A percentile compares a stretch with the other conserved stretches of the same genome.
Conservation (phyloP, 2,113 vertebrate species). For the Microcebus griseorufus region DNA sequence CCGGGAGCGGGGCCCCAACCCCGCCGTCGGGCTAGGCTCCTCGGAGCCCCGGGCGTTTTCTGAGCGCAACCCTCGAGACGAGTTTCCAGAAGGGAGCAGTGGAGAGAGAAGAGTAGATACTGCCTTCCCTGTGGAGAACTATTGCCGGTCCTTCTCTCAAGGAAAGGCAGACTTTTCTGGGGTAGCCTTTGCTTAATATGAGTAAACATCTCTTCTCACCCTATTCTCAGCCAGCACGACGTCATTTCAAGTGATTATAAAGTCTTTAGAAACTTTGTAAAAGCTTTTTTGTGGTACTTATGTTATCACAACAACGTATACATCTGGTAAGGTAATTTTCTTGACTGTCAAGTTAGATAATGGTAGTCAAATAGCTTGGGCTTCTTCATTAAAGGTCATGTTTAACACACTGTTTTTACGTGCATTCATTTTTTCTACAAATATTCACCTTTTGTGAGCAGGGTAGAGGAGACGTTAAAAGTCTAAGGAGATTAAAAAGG, state of each 20-base stretch:
- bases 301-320: neutral
- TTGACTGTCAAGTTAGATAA: neutral
- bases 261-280: neutral
- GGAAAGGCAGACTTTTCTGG: neutral
- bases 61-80: neutral
- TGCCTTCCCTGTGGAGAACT: neutral
- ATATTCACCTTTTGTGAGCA: neutral
- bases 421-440: neutral
- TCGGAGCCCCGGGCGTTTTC: neutral
- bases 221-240: rapidly evolving
- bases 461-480: neutral
- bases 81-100: neutral
- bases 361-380: neutral
- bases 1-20: neutral
- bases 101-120: neutral
- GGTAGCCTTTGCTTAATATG: neutral
- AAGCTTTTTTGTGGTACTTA: neutral
- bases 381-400: neutral
- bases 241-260: neutral
- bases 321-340: neutral
- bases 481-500: neutral
- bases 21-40: neutral
- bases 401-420: neutral
- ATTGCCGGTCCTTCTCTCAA: neutral
- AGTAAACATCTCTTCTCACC: neutral